Percentiles rank a stretch among this genome's conserved stretches.
phyloP scores from a whole-genome alignment of 2,888 invertebrate genomes.

The Brachyptera risi region DNA sequence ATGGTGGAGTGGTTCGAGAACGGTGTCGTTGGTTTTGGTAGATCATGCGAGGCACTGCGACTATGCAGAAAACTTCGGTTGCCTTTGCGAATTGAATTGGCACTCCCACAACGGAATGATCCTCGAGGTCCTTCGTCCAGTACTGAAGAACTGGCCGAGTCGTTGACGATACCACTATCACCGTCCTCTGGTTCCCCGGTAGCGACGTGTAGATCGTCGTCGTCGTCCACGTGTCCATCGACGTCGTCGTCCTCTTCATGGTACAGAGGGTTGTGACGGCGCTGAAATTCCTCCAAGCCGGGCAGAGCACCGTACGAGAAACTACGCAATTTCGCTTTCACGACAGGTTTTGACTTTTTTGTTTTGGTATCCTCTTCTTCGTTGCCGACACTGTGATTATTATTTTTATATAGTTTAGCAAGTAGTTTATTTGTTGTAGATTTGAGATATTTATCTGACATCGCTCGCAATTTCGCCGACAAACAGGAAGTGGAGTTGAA shows the following conservation, averaged over 20 bases:
- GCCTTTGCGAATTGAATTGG: slow-evolving; percentile 46
- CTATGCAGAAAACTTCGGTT: slow-evolving; percentile 13
- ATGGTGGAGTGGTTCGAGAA: too few species aligned
- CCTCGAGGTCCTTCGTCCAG: slow-evolving; percentile 53
- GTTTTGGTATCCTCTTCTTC: slow-evolving; percentile 2
- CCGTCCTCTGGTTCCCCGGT: slow-evolving; percentile 51
- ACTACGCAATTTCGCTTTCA: slow-evolving; percentile 52
- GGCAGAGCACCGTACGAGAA: slow-evolving; percentile 72
- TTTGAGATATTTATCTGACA: slow-evolving; percentile 68
- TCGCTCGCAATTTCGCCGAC: slow-evolving; percentile 64
- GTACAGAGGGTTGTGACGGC: slow-evolving; percentile 55
- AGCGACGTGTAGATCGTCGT: slow-evolving; percentile 15
- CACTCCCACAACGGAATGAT: slow-evolving; percentile 53
- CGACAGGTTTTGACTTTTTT: slow-evolving; percentile 3
- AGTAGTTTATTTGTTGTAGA: slow-evolving; percentile 65
- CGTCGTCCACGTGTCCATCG: slow-evolving; percentile 16
- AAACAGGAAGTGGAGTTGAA: slow-evolving; percentile 54
- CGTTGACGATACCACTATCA: slow-evolving; percentile 72
- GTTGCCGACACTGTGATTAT: background rate
- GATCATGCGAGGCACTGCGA: slow-evolving; percentile 30
- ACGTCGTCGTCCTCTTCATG: slow-evolving; percentile 49
- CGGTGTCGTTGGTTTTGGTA: slow-evolving; percentile 47
- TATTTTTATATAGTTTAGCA: slow-evolving; percentile 58
- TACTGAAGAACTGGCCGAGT: slow-evolving; percentile 64
- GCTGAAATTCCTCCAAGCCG: slow-evolving; percentile 64